Percentiles rank a stretch among this genome's conserved stretches.
These are phyloP conservation scores for Caligus rogercresseyi DNA, from an alignment of 1,140 invertebrate species.

Conservation along the genomic window DNA sequence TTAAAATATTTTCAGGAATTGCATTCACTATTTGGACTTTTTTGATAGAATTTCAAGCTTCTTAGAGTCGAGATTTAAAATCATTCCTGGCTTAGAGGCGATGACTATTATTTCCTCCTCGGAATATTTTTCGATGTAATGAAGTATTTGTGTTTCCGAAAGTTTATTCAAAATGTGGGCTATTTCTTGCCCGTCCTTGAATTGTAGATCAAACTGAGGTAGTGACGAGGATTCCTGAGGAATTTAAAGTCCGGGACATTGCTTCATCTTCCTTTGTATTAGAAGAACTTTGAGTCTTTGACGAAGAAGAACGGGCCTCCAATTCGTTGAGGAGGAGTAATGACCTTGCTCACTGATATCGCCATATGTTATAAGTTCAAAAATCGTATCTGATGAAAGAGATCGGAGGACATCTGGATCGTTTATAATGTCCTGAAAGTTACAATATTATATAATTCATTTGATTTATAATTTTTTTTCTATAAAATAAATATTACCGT, in stretches of 20 bases:
- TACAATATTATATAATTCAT: too few species aligned
- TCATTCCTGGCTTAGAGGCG: background rate
- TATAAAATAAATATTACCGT: too few species aligned
- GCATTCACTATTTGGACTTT: background rate
- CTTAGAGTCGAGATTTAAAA: background rate
- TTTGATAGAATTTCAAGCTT: too few species aligned
- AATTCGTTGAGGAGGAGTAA: background rate
- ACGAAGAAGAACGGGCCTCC: background rate
- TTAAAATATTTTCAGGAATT: background rate
- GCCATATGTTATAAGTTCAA: background rate
- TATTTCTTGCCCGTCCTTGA: background rate
- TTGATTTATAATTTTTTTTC: too few species aligned
- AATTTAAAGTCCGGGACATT: background rate
- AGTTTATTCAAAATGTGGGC: background rate
- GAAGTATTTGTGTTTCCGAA: background rate
- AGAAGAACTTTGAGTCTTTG: background rate
- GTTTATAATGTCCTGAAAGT: too few species aligned
- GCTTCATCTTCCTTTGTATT: background rate
- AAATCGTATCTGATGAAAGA: background rate
- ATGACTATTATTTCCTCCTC: background rate
- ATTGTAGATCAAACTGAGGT: background rate
- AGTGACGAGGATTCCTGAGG: background rate
- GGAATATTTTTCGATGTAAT: background rate
- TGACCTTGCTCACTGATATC: background rate
- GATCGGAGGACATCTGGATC: too few species aligned